Conservation (phyloP, 2,113 vertebrate species). For the Pogona vitticeps region DNA sequence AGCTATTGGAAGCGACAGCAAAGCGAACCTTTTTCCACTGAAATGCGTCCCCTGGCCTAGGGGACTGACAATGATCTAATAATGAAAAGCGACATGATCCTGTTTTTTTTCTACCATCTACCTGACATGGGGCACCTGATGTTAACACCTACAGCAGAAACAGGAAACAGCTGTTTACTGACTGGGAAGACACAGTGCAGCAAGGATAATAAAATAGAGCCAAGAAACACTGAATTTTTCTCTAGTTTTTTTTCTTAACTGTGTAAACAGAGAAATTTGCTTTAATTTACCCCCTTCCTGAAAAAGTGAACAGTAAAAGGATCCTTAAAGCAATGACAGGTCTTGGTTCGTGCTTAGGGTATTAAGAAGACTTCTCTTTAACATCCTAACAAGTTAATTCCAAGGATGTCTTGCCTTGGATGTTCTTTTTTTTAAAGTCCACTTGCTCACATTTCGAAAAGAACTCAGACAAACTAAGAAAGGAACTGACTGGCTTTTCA, state of each 20-base stretch:
- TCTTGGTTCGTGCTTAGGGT: conserved; percentile 72
- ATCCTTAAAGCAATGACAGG: conserved; percentile 64
- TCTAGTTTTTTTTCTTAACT: conserved; percentile 69
- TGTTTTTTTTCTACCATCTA: neutral
- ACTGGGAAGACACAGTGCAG: conserved; percentile 42
- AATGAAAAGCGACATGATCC: neutral
- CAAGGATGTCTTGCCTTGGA: conserved; percentile 50
- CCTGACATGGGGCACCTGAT: conserved; percentile 35
- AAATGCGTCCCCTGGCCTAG: neutral
- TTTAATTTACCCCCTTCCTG: conserved; percentile 73
- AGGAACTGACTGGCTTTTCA: conserved; percentile 1
- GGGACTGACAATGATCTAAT: neutral
- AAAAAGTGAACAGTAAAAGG: conserved; percentile 75
- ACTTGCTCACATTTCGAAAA: conserved; percentile 55
- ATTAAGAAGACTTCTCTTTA: conserved; percentile 74
- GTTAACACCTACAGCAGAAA: conserved; percentile 48
- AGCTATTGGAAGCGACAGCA: neutral
- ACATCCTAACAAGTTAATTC: conserved; percentile 60
- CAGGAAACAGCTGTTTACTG: conserved; percentile 63
- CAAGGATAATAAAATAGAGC: too few species aligned
- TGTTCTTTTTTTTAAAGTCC: conserved; percentile 12
- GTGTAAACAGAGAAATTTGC: conserved; percentile 71
- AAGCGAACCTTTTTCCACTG: neutral
- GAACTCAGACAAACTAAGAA: conserved; percentile 10
- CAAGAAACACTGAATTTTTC: neutral